Evolutionary conservation across 2,888 invertebrate species (phyloP), one percentile per base, ranked within the genome.

Genomic region (Drosophila koepferae): DNA sequence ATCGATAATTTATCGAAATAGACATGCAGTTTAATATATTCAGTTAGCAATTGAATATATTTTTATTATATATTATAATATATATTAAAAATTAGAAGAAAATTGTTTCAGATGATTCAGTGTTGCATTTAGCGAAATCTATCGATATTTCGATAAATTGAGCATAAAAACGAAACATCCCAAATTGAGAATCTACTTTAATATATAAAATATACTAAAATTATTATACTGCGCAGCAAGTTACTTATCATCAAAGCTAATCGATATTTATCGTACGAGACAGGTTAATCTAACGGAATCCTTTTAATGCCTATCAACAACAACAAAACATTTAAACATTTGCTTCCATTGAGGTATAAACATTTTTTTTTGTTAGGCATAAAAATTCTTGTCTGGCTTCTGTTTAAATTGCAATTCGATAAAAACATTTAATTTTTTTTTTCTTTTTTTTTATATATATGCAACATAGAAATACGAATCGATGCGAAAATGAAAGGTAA

Each of bases 401-500:
- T 48, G 28, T 28, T 10, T n/a, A 16, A 48, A 16, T 48, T 48
- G 28, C 16, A 48, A 31, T 49, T n/a, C 5, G 31, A 36, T 38
- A 54, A n/a, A 54, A 36, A 16, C 14, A 1, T 38, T 36, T 8
- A 23, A 16, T n/a, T 9, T 54, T 54, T 54, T 14, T 38, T 6
- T 23, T 38, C 23, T 16, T 36, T 28, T 28, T 28, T 5, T 5
- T 23, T 3, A 3, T 23, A 23, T 23, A 23, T 23, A 23, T 36
- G 53, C 53, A 7, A 14, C 36, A 16, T 5, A 38, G 53, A 36
- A 38, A 36, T 20, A 2, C 9, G 34, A 55, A 55, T 23, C 38
- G 54, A 55, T 43, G 43, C 31, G 18, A 43, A 31, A 43, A 43
- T 31, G 41, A 43, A 56, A 31, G 56, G 12, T 16, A 56, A 56